These are phyloP conservation scores for Brienomyrus brachyistius DNA, from an alignment of 2,113 vertebrate species.

Conservation along the genomic window DNA sequence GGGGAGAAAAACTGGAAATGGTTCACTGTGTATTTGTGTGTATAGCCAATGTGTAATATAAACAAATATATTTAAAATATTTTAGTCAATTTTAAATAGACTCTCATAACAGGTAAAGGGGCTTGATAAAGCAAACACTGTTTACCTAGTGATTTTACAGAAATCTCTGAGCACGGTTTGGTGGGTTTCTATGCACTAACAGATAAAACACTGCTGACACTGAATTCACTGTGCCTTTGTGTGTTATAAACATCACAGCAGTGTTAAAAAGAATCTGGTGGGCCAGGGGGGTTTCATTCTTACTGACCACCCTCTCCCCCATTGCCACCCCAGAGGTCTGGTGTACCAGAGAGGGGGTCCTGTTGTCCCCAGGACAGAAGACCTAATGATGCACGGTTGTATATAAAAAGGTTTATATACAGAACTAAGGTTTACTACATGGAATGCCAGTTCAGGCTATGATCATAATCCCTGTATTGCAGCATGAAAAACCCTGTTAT, in stretches of 20 bases:
- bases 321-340: background rate
- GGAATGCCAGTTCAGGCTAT: background rate
- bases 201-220: conserved; percentile 2
- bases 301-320: background rate
- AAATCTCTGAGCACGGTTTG: background rate
- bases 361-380: background rate
- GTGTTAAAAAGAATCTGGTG: background rate
- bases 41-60: conserved; percentile 19
- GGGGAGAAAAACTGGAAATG: conserved; percentile 52
- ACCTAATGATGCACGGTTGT: background rate
- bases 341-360: too few relatives aligned
- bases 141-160: background rate
- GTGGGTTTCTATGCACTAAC: background rate
- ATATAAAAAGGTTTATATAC: background rate
- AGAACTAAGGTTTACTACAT: background rate
- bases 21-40: background rate
- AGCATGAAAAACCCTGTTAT: background rate
- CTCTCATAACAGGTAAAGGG: background rate
- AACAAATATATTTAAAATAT: conserved; percentile 13
- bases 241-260: background rate
- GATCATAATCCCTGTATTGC: background rate
- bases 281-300: background rate
- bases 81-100: conserved; percentile 11
- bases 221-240: background rate
- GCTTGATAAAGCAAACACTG: background rate